Percentiles rank a stretch among this genome's conserved stretches.
Conservation (phyloP, 1,140 invertebrate species). For the Parasteatoda tepidariorum region DNA sequence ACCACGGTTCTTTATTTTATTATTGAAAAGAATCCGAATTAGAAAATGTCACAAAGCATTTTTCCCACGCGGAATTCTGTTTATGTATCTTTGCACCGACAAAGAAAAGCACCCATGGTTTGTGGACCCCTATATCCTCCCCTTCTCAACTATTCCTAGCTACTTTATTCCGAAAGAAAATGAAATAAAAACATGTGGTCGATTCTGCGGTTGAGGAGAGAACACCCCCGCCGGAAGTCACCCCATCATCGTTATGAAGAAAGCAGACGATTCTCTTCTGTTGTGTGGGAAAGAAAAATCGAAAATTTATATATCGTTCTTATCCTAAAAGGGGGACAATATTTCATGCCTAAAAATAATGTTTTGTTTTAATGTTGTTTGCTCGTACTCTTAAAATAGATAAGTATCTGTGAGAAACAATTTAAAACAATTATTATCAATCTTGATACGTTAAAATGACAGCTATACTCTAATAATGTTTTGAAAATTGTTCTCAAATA, state of each 20-base stretch:
- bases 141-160: neutral
- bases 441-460: too few species aligned
- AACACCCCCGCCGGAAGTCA: neutral
- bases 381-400: neutral
- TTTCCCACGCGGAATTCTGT: slow-evolving; percentile 58
- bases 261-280: neutral
- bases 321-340: too few species aligned
- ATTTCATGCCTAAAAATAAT: neutral
- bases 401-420: too few species aligned
- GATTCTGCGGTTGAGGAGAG: slow-evolving; percentile 5
- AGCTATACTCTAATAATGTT: too few species aligned
- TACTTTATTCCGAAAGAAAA: neutral
- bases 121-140: neutral
- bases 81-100: too few species aligned
- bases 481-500: too few species aligned
- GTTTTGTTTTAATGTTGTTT: neutral
- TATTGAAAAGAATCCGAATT: neutral
- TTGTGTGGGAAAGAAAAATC: neutral
- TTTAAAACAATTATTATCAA: too few species aligned
- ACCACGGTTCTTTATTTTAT: neutral
- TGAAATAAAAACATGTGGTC: slow-evolving; percentile 36
- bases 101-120: neutral
- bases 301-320: neutral
- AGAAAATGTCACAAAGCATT: neutral
- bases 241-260: neutral